Percentiles rank a stretch among this genome's conserved stretches.
Conservation (phyloP, 2,888 invertebrate species). For the Malthinus flaveolus region DNA sequence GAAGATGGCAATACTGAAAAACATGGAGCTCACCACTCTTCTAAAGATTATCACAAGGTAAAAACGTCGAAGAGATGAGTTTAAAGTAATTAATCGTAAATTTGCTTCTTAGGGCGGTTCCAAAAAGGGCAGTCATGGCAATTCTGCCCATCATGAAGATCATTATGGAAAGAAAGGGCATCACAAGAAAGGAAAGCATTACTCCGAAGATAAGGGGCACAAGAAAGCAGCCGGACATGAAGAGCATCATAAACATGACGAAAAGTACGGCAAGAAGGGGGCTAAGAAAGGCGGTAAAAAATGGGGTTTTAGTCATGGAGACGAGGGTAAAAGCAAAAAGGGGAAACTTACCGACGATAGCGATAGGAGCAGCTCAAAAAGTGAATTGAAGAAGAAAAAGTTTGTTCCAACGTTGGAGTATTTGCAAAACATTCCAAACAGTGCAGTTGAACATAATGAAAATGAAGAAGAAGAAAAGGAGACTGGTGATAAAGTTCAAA, state of each 20-base stretch:
- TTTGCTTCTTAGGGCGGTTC: constrained; percentile 59
- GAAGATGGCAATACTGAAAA: constrained; percentile 69
- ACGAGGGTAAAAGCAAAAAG: too few species aligned
- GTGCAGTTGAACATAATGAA: too few species aligned
- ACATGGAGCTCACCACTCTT: constrained; percentile 63
- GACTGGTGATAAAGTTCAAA: too few species aligned
- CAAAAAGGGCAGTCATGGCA: constrained; percentile 59
- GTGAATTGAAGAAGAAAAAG: too few species aligned
- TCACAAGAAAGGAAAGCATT: constrained; percentile 60
- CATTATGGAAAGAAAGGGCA: constrained; percentile 62
- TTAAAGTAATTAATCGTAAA: neutral
- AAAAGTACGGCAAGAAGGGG: constrained; percentile 56
- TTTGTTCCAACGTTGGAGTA: too few species aligned
- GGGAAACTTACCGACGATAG: too few species aligned
- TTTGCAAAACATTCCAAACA: too few species aligned
- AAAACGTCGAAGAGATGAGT: neutral
- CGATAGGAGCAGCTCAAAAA: too few species aligned
- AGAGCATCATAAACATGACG: constrained; percentile 57
- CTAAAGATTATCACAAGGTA: constrained; percentile 57
- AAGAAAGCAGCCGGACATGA: constrained; percentile 61
- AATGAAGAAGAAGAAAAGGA: too few species aligned
- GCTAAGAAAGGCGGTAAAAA: constrained; percentile 59
- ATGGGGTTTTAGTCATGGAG: constrained; percentile 50
- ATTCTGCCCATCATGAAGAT: constrained; percentile 57
- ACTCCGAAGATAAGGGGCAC: constrained; percentile 62